Percentiles rank a stretch among this genome's conserved stretches.
phyloP scores from a whole-genome alignment of 2,888 invertebrate species.

The Cetonia aurata region DNA sequence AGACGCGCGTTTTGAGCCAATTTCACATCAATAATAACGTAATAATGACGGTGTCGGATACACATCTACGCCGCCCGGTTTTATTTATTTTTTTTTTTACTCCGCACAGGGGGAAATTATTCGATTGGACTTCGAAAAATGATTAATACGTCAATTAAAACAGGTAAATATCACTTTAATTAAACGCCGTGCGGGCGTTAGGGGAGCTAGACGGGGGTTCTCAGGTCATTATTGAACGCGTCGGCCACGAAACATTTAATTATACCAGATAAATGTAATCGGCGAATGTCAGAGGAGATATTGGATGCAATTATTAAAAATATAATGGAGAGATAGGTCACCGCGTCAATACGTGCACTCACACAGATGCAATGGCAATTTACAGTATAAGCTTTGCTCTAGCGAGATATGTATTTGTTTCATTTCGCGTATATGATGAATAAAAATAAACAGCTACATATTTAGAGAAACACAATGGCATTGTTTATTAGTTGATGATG shows the following conservation, averaged over 20 bases:
- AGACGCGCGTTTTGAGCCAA: slow-evolving; percentile 24
- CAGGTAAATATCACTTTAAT: slow-evolving; percentile 46
- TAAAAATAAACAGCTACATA: background rate
- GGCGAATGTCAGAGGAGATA: slow-evolving; percentile 47
- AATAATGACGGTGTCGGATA: slow-evolving; percentile 28
- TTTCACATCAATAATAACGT: slow-evolving; percentile 31
- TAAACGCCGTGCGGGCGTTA: slow-evolving; percentile 25
- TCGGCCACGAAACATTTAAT: slow-evolving; percentile 44
- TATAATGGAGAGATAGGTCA: slow-evolving; percentile 44
- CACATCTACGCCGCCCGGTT: background rate
- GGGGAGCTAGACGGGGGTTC: too few relatives aligned
- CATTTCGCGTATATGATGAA: background rate
- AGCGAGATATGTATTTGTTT: background rate
- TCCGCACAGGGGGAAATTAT: slow-evolving; percentile 12
- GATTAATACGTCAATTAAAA: slow-evolving; percentile 46
- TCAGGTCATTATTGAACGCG: slow-evolving; percentile 4
- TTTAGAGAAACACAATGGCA: background rate
- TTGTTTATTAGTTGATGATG: too few relatives aligned
- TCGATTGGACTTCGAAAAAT: slow-evolving; percentile 42
- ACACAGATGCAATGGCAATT: slow-evolving; percentile 3
- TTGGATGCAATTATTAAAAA: slow-evolving; percentile 47
- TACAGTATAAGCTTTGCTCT: background rate
- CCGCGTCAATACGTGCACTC: slow-evolving; percentile 10
- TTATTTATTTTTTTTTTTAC: background rate
- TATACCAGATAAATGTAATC: slow-evolving; percentile 46